Percentiles rank a stretch among this genome's conserved stretches.
Evolutionary conservation across 2,113 vertebrate species (phyloP).

Genomic region (Athene cunicularia): DNA sequence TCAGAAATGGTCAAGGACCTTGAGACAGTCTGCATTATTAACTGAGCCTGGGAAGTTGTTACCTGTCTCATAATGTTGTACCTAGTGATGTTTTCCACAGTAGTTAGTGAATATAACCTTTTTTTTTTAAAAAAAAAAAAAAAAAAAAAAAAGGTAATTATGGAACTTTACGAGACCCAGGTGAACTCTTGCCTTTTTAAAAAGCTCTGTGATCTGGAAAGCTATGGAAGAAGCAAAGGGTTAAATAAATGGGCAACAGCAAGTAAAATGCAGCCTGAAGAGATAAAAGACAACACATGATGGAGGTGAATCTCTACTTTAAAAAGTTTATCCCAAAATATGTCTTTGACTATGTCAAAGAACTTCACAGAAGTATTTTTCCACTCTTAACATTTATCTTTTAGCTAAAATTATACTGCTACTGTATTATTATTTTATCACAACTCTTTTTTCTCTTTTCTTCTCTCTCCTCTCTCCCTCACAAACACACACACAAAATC

Average conservation of each 20-base stretch:
- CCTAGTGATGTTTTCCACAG: neutral
- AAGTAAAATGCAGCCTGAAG: neutral
- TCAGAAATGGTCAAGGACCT: neutral
- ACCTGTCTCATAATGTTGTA: neutral
- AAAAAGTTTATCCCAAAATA: neutral
- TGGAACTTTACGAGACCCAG: neutral
- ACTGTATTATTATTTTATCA: slow-evolving; percentile 13
- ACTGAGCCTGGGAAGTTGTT: neutral
- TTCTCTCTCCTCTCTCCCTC: neutral
- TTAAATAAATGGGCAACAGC: neutral
- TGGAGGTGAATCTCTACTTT: neutral
- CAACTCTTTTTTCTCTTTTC: neutral
- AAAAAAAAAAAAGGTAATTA: neutral
- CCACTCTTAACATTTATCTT: neutral
- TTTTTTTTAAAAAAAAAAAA: neutral
- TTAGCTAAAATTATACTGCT: neutral
- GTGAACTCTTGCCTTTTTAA: neutral
- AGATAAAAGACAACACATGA: neutral
- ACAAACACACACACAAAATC: slow-evolving; percentile 4
- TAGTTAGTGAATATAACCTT: neutral
- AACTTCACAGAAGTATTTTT: neutral
- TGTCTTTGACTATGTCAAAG: neutral
- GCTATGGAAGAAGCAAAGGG: neutral
- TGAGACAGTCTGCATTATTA: neutral
- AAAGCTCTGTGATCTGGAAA: neutral